phyloP scores from a whole-genome alignment of 2,888 invertebrate genomes.

The Drosophila quasianomalipes region DNA sequence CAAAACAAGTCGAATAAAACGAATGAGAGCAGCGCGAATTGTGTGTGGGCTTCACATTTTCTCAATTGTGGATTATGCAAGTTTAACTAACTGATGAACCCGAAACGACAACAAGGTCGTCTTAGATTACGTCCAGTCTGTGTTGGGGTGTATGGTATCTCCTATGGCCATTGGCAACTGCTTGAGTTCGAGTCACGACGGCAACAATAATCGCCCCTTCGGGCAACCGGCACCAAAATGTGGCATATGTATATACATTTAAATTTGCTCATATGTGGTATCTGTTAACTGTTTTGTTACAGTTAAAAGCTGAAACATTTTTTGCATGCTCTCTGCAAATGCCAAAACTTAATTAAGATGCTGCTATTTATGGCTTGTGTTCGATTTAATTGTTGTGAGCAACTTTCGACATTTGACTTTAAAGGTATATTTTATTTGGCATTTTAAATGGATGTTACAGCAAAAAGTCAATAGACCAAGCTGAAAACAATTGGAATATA shows the following conservation, averaged over 20 bases:
- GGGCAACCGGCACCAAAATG: slow-evolving; percentile 21
- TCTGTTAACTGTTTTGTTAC: slow-evolving; percentile 22
- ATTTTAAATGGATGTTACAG: not conserved
- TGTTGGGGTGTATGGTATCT: slow-evolving; percentile 13
- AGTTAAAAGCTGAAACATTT: slow-evolving; percentile 26
- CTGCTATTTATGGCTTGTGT: slow-evolving; percentile 16
- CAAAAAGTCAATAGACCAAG: not conserved
- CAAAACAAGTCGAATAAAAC: not conserved
- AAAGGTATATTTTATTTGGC: not conserved
- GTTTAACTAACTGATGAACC: slow-evolving; percentile 29
- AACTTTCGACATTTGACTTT: not conserved
- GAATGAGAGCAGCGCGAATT: slow-evolving; percentile 31
- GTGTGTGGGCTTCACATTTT: slow-evolving; percentile 52
- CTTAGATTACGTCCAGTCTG: slow-evolving; percentile 48
- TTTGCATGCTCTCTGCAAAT: slow-evolving; percentile 9
- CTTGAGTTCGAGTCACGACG: slow-evolving; percentile 70
- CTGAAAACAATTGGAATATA: not conserved
- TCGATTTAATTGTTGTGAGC: not conserved
- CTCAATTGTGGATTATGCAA: slow-evolving; percentile 55
- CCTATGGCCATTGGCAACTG: slow-evolving; percentile 46
- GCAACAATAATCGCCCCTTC: slow-evolving; percentile 58
- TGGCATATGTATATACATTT: slow-evolving; percentile 14
- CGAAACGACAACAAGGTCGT: slow-evolving; percentile 58
- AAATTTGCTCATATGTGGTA: slow-evolving; percentile 25
- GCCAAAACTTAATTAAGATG: slow-evolving; percentile 42